Evolutionary conservation across 2,113 vertebrate genomes (phyloP).

Genomic region (Amphilophus citrinellus): DNA sequence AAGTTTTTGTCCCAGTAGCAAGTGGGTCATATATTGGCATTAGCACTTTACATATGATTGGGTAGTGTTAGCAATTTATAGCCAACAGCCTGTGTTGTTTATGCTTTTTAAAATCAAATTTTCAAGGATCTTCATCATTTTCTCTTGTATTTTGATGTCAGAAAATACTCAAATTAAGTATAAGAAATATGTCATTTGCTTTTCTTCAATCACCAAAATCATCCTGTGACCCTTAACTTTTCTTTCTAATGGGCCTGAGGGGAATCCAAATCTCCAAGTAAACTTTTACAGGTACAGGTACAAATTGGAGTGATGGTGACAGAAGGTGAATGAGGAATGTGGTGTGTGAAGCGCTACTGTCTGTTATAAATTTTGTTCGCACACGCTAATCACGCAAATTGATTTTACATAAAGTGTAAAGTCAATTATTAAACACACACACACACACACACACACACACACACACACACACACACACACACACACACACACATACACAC

Average conservation of each 20-base stretch:
- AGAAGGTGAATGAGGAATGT: neutral
- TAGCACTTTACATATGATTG: too few species aligned
- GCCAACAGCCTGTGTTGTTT: too few species aligned
- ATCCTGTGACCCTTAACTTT: neutral
- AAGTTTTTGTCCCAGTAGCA: too few species aligned
- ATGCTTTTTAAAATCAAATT: too few species aligned
- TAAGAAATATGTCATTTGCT: neutral
- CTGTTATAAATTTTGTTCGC: neutral
- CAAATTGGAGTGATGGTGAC: neutral
- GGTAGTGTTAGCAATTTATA: too few species aligned
- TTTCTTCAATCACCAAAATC: neutral
- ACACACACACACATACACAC: neutral
- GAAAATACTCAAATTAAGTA: neutral
- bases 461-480: too few species aligned
- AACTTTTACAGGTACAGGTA: too few species aligned
- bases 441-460: neutral
- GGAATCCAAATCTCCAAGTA: neutral
- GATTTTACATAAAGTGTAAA: constrained; percentile 31
- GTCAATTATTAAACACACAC: constrained; percentile 13
- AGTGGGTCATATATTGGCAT: too few species aligned
- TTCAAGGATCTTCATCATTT: too few species aligned
- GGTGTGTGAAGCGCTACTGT: neutral
- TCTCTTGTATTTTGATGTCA: too few species aligned
- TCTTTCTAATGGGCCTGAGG: neutral
- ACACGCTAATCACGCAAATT: neutral